Percentiles rank a stretch among this genome's conserved stretches.
Conservation (phyloP, 30 jellyfish, hydroid and myxozoan genomes). For the Cassiopea xamachana region DNA sequence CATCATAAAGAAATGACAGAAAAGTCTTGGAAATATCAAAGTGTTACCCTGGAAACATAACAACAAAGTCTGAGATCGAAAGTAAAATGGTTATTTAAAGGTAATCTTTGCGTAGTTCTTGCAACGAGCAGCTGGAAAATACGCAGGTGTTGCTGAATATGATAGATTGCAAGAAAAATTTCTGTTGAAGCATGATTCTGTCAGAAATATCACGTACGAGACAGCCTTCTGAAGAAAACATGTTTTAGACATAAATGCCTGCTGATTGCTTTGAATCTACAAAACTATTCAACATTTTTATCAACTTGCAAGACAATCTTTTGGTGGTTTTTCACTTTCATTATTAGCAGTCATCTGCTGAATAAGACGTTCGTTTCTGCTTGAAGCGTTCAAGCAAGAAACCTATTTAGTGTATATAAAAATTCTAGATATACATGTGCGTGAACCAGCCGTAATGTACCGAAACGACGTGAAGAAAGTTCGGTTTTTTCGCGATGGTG, state of each 20-base stretch:
- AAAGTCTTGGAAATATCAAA: background rate
- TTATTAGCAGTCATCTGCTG: no score
- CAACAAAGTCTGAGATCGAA: background rate
- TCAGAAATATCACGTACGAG: background rate
- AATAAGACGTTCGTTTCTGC: no score
- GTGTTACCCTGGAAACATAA: background rate
- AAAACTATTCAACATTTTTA: no score
- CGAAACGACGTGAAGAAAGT: conserved; percentile 73
- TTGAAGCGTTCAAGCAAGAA: no score
- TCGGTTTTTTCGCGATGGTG: conserved; percentile 89
- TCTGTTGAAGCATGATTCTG: background rate
- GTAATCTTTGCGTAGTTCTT: background rate
- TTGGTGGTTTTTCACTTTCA: no score
- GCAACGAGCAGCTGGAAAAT: background rate
- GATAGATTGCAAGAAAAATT: background rate
- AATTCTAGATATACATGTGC: background rate
- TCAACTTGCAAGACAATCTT: no score
- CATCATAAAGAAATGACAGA: background rate
- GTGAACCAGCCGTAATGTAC: background rate
- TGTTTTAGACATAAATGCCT: background rate
- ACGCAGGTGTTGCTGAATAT: background rate
- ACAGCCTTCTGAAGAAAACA: background rate
- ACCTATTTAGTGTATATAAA: background rate
- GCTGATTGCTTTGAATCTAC: no score
- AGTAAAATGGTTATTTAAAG: background rate